Evolutionary conservation across 2,888 invertebrate genomes (phyloP).

Genomic region (Chloroclysta siterata): DNA sequence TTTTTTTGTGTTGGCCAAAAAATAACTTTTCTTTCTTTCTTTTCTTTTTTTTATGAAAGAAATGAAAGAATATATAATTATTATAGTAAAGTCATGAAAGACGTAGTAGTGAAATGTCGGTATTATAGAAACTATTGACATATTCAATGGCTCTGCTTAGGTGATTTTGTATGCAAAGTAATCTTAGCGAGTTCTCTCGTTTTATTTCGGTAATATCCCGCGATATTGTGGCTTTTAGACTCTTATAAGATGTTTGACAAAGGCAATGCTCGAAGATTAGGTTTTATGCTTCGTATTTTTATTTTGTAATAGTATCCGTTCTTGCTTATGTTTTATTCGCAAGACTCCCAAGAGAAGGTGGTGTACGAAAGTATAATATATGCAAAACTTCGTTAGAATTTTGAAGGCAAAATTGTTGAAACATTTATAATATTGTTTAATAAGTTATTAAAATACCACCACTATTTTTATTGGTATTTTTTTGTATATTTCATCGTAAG

Average conservation of each 20-base stretch:
- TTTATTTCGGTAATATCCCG: slow-evolving; percentile 36
- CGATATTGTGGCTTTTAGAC: slow-evolving; percentile 34
- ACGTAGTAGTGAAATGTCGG: background rate
- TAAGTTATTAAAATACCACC: too few relatives aligned
- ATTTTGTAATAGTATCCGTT: slow-evolving; percentile 6
- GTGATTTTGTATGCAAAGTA: slow-evolving; percentile 40
- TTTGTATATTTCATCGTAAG: too few relatives aligned
- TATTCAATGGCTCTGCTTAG: slow-evolving; percentile 20
- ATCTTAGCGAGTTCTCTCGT: slow-evolving; percentile 37
- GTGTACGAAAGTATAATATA: too few relatives aligned
- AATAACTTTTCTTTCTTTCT: too few relatives aligned
- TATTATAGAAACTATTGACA: background rate
- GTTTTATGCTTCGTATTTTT: slow-evolving; percentile 26
- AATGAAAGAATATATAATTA: too few relatives aligned
- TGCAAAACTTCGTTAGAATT: too few relatives aligned
- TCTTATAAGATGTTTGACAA: slow-evolving; percentile 36
- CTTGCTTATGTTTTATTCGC: background rate
- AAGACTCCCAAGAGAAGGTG: background rate
- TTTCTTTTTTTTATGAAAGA: too few relatives aligned
- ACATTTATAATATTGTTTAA: background rate
- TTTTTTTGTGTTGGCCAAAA: too few relatives aligned
- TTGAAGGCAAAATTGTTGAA: too few relatives aligned
- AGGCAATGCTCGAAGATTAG: slow-evolving; percentile 30
- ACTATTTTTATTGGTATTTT: too few relatives aligned
- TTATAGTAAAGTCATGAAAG: too few relatives aligned